Evolutionary conservation across 2,888 invertebrate species (phyloP), one percentile per base, ranked within the genome.

Genomic region (Polyommatus icarus): DNA sequence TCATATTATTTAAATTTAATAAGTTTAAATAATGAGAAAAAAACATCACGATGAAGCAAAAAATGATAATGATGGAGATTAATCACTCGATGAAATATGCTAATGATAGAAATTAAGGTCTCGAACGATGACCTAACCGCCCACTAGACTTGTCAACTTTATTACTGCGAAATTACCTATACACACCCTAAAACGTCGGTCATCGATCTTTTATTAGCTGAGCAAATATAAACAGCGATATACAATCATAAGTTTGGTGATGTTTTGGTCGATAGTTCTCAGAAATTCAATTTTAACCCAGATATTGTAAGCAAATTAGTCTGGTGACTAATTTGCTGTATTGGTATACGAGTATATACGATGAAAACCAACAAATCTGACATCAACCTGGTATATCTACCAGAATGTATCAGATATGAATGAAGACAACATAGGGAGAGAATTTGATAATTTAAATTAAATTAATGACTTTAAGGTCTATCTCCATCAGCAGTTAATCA

Each of bases 51-150:
- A 24, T 3, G 12, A 67, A 24, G 12, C 10, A 67, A 67, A 67
- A 67, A 29, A 67, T 67, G 10, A 24, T 24, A 24, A 20, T 29
- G 61, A 67, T 5, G 24, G 29, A 67, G 67, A 67, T 29, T 67
- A 32, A 67, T 67, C 67, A 67, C 18, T 32, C 67, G 67, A 67
- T 29, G 61, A 61, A 61, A 61, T 61, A 61, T 61, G 67, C 29
- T 67, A 67, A 67, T 67, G 67, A 32, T 6, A 32, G 67, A 67
- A 67, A 67, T 67, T 67, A 67, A 67, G 67, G 67, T 20, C 29
- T 67, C 67, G 67, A 67, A 15, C 29, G 67, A 67, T 67, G 67
- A 67, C 29, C 67, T 67, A 67, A 32, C 67, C 67, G 67, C 67
- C 67, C 67, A 67, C 32, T 67, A 67, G 67, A 61, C 67, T 15